Base-by-base conservation (phyloP, 2,113 vertebrate genomes). In the Empidonax traillii region DNA sequence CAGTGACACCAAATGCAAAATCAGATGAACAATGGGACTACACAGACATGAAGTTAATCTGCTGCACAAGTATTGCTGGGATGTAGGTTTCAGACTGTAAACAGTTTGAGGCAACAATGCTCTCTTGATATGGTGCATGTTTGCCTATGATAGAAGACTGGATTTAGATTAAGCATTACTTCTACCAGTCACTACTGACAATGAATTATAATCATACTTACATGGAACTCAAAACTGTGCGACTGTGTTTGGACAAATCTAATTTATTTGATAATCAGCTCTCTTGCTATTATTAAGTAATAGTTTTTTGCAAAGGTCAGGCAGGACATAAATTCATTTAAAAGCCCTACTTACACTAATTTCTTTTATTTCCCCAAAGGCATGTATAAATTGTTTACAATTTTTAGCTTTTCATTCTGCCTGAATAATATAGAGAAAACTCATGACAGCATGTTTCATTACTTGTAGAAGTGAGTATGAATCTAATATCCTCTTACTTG, bases 241-340 rank as follows among this genome's bases (percentile, higher is more conserved):
- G 65, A 85, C 35, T 56, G 9, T 92, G 59, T 94, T 92, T 89
- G 62, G 63, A 89, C 56, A 93, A 93, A 92, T 84, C 27, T 90
- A 90, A 93, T 93, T 88, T 88, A 77, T 63, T 83, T 93, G 65
- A 93, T 92, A 86, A 93, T 86, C 51, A 77, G 47, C 23, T 66
- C 39, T 84, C 39, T 33, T 41, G 44, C 15, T 69, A 73, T 56
- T 77, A 86, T 44, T 83, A 93, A 85, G 58, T 46, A 85, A 69
- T 76, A 74, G 10, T 0, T 59, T 83, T 93, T 92, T 86, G 9
- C 21, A 88, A 77, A 92, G 85, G 88, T 94, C 88, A 93, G 35
- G 13, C 14, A 88, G 51, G 51, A 84, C 72, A 88, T 3, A 65
- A 65, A 44, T 68, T 93, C 33, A 77, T 96, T 88, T 77, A 27